phyloP scores from a whole-genome alignment of 2,113 vertebrate genomes.

The Danio rerio region DNA sequence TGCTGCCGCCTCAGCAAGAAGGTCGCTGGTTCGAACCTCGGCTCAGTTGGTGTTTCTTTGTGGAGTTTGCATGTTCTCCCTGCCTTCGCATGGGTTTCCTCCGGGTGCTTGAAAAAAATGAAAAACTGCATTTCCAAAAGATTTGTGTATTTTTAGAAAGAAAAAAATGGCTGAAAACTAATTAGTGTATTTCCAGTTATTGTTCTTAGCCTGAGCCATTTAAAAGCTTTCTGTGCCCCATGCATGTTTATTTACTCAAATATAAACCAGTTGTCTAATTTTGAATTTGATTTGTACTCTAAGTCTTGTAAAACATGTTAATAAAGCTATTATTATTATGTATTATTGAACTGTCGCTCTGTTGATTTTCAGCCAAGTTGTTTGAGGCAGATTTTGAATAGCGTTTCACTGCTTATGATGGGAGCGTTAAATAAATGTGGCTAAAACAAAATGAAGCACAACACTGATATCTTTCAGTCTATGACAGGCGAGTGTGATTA shows the following conservation, averaged over 20 bases:
- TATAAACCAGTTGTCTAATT: neutral
- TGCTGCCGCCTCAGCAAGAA: too few species aligned
- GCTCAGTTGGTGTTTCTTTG: too few species aligned
- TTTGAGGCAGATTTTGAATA: constrained; percentile 79
- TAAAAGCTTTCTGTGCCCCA: neutral
- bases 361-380: constrained; percentile 78
- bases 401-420: constrained; percentile 81
- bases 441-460: constrained; percentile 96
- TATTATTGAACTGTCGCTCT: neutral
- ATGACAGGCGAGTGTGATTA: constrained; percentile 79
- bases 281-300: neutral
- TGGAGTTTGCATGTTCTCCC: too few species aligned
- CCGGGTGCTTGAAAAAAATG: too few species aligned
- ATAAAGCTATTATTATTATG: neutral
- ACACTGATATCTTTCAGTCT: constrained; percentile 88
- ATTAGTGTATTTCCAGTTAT: neutral
- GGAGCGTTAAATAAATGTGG: constrained; percentile 90
- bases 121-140: too few species aligned
- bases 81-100: too few species aligned
- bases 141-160: neutral
- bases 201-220: neutral
- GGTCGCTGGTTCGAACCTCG: too few species aligned
- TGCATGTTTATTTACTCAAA: neutral
- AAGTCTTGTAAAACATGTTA: neutral
- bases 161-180: neutral